A percentile compares a stretch with the other conserved stretches of the same genome.
These are phyloP conservation scores for Nephrotoma flavescens DNA, from an alignment of 2,888 invertebrate species.

Conservation along the genomic window DNA sequence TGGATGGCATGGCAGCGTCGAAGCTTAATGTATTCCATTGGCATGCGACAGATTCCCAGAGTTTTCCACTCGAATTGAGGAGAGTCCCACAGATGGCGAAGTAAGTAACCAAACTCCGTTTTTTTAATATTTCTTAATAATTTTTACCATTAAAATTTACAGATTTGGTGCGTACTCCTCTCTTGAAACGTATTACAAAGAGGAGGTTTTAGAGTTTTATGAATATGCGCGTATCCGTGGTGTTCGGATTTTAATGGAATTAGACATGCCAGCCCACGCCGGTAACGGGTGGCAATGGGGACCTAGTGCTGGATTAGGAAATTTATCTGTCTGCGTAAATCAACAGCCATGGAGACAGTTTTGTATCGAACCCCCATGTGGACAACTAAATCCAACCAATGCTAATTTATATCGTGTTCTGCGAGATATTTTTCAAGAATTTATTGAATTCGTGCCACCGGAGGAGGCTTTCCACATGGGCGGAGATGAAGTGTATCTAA, in stretches of 20 bases:
- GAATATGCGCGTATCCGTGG: constrained; percentile 67
- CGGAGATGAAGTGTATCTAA: constrained; percentile 60
- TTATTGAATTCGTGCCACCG: constrained; percentile 40
- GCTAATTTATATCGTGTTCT: constrained; percentile 51
- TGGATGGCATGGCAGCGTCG: constrained; percentile 74
- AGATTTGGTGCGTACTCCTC: constrained; percentile 62
- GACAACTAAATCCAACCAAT: constrained; percentile 69
- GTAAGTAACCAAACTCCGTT: constrained; percentile 27
- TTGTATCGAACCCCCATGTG: constrained; percentile 74
- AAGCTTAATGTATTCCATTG: constrained; percentile 91
- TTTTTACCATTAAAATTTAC: constrained; percentile 10
- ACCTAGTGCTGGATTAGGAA: constrained; percentile 38
- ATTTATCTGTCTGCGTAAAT: constrained; percentile 50
- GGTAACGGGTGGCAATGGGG: constrained; percentile 83
- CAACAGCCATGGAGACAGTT: constrained; percentile 51
- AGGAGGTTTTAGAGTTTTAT: constrained; percentile 51
- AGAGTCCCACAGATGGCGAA: constrained; percentile 58
- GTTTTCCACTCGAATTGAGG: constrained; percentile 73
- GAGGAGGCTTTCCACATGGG: constrained; percentile 64
- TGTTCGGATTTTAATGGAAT: constrained; percentile 71
- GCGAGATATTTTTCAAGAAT: constrained; percentile 51
- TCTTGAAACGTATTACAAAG: constrained; percentile 48
- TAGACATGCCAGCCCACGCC: constrained; percentile 78
- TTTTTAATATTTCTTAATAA: constrained; percentile 1
- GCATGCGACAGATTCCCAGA: constrained; percentile 83